Conservation (phyloP, 2,888 invertebrate species). For the Stictocephala bisonia region DNA sequence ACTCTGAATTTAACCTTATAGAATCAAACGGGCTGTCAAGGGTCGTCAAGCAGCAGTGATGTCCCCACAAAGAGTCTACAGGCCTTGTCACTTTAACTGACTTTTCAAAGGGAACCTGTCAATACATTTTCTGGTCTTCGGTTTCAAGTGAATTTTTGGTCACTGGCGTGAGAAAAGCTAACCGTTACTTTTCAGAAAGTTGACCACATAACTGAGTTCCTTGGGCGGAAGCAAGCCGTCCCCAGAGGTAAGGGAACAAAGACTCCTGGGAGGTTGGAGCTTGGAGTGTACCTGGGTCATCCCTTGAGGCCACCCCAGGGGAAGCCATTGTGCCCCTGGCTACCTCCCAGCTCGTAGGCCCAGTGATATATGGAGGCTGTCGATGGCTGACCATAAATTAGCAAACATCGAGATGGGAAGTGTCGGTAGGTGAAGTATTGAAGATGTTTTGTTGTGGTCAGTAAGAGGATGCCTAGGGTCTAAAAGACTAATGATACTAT, state of each 20-base stretch:
- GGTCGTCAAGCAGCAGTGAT: no score
- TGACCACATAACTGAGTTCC: no score
- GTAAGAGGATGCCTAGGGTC: not conserved
- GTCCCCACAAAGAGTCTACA: no score
- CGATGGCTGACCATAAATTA: slow-evolving; percentile 35
- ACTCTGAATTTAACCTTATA: no score
- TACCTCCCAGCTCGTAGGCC: slow-evolving; percentile 26
- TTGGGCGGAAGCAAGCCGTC: no score
- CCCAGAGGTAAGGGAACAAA: no score
- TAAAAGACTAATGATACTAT: no score
- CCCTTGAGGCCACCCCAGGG: not conserved
- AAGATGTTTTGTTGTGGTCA: not conserved
- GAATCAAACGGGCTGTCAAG: no score
- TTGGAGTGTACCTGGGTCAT: slow-evolving; percentile 17
- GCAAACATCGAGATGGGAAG: slow-evolving; percentile 32
- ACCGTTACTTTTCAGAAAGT: no score
- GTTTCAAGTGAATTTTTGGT: not conserved
- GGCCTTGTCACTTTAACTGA: no score
- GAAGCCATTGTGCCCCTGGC: not conserved
- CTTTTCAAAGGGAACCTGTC: no score
- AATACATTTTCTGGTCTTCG: no score
- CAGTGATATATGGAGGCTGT: slow-evolving; percentile 16
- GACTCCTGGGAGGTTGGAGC: not conserved
- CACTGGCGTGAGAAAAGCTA: not conserved
- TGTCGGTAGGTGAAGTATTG: slow-evolving; percentile 34